Base-by-base conservation (phyloP, 2,797 vertebrate genomes). In the Galago senegalensis region DNA sequence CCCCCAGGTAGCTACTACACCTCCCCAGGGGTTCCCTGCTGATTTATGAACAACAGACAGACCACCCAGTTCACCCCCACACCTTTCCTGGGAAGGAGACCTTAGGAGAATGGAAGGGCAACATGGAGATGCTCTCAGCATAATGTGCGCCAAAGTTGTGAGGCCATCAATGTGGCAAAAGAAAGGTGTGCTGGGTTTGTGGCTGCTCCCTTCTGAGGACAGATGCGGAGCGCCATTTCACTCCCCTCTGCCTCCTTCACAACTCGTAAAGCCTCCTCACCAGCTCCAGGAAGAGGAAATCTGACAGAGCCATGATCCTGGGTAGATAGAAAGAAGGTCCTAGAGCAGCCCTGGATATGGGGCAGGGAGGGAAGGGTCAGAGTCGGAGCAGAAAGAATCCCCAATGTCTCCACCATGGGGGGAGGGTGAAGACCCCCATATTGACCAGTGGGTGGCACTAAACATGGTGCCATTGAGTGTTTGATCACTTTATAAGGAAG, bases 121-220 rank as follows among this genome's bases (percentile, higher is more conserved):
- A 73, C 56, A 60, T 10, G 61, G 37, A 70, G 67, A 31, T 23
- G n/a, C 3, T 61, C 27, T 83, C 23, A n/a, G 82, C 21, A 20
- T 25, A 43, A 77, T 63, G 9, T 27, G 34, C 43, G 46, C 75
- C 65, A 5, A 73, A 17, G 60, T 12, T 31, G 56, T 58, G 76
- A 34, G 31, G 29, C 25, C 21, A 0, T 40, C 23, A 7, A 0
- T 6, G 4, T 23, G 16, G 46, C 53, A 23, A 46, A 34, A 76
- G 69, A 56, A 82, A 82, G 25, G 13, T n/a, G 10, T 9, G 43
- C 34, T 87, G 69, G 20, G 61, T 53, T 69, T 61, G 76, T 34
- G 69, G 60, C 21, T 43, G 49, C 53, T 70, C 49, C 40, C 61
- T 43, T 63, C 60, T 14, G 60, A 77, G 77, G 60, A 77, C 69